Evolutionary conservation across 2,113 vertebrate genomes (phyloP).

Genomic region (Nesoenas mayeri): DNA sequence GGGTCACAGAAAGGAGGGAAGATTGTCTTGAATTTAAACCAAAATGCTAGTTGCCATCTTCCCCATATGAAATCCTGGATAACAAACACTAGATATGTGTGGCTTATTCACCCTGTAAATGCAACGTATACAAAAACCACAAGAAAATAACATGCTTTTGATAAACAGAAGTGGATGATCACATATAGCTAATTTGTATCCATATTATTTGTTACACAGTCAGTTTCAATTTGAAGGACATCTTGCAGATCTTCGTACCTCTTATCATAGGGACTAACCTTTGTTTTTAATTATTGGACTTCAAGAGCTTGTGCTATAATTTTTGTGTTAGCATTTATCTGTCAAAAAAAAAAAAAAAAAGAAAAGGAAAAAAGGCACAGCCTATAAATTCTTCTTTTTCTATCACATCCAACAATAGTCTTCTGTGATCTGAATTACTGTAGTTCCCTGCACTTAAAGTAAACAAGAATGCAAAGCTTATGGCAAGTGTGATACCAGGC

Average conservation of each 20-base stretch:
- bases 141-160: constrained; percentile 35
- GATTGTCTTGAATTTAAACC: not conserved
- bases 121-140: constrained; percentile 12
- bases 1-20: not conserved
- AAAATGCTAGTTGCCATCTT: not conserved
- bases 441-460: not conserved
- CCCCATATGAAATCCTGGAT: not conserved
- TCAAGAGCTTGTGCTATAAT: constrained; percentile 45
- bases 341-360: not conserved
- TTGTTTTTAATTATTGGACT: constrained; percentile 62
- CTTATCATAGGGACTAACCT: not conserved
- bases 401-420: constrained; percentile 39
- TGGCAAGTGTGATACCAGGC: not conserved
- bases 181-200: constrained; percentile 62
- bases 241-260: constrained; percentile 49
- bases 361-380: not conserved
- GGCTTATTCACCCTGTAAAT: not conserved
- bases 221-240: constrained; percentile 63
- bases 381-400: constrained; percentile 64
- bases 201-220: constrained; percentile 52
- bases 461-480: not conserved
- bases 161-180: constrained; percentile 55
- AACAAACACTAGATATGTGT: not conserved
- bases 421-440: constrained; percentile 42
- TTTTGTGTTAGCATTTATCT: constrained; percentile 52